A percentile compares a stretch with the other conserved stretches of the same genome.
Evolutionary conservation across 2,888 invertebrate species (phyloP).

Genomic region (Patella caerulea): DNA sequence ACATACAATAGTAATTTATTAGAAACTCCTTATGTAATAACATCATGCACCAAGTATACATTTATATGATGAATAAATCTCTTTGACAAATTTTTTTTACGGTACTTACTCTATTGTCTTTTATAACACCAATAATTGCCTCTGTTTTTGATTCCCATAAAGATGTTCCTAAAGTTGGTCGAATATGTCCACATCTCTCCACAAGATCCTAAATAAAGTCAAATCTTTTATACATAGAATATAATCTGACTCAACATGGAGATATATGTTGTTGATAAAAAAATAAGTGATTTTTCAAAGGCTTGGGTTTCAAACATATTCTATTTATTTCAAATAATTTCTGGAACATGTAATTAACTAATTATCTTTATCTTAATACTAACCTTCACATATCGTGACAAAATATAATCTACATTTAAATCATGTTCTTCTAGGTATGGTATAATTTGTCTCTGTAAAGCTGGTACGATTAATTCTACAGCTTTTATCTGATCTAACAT

Average conservation of each 20-base stretch:
- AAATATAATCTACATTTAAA: slow-evolving; percentile 62
- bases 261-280: neutral
- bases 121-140: slow-evolving; percentile 62
- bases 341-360: too few species aligned
- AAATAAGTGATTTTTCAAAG: too few species aligned
- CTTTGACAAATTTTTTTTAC: too few species aligned
- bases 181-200: slow-evolving; percentile 49
- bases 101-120: slow-evolving; percentile 51
- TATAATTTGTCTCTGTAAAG: slow-evolving; percentile 57
- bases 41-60: too few species aligned
- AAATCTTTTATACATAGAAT: too few species aligned
- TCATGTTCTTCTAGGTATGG: slow-evolving; percentile 66
- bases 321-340: too few species aligned
- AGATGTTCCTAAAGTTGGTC: slow-evolving; percentile 48
- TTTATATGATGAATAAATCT: too few species aligned
- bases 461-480: slow-evolving; percentile 58
- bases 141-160: slow-evolving; percentile 65
- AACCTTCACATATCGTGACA: slow-evolving; percentile 66
- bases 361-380: neutral
- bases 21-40: neutral
- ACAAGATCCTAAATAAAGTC: slow-evolving; percentile 52
- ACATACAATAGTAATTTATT: neutral
- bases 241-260: too few species aligned
- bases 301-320: too few species aligned
- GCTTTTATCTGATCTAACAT: slow-evolving; percentile 68